A percentile compares a stretch with the other conserved stretches of the same genome.
phyloP scores from a whole-genome alignment of 23 tunicate genomes.

The Styela clava region DNA sequence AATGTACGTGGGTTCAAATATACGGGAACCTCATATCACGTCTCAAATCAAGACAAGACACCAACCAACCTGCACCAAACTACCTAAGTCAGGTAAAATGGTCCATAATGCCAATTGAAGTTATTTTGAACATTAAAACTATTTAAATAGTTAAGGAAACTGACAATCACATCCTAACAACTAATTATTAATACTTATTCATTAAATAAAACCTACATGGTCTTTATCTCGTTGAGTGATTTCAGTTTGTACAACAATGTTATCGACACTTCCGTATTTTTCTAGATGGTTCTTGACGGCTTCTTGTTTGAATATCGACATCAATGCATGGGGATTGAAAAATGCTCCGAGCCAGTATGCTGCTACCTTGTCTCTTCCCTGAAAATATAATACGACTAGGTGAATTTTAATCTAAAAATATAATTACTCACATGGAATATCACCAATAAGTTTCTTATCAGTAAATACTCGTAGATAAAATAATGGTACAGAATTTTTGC shows the following conservation, averaged over 20 bases:
- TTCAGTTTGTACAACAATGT: slow-evolving; percentile 68
- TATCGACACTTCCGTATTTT: slow-evolving; percentile 84
- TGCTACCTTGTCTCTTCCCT: slow-evolving; percentile 81
- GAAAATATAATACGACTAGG: not conserved
- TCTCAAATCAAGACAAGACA: no score
- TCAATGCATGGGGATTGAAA: slow-evolving; percentile 65
- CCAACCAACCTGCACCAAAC: no score
- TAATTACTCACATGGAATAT: not conserved
- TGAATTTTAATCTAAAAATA: not conserved
- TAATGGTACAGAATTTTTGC: no score
- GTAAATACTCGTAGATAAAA: no score
- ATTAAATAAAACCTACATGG: slow-evolving; percentile 69
- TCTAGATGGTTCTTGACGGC: slow-evolving; percentile 63
- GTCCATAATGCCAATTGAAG: no score
- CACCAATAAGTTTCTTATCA: not conserved
- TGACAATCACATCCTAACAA: no score
- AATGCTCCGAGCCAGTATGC: slow-evolving; percentile 94
- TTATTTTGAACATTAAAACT: no score
- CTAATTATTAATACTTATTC: no score
- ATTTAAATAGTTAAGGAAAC: no score
- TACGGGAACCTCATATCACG: no score
- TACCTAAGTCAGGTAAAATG: no score
- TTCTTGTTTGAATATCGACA: slow-evolving; percentile 74
- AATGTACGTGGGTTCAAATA: no score
- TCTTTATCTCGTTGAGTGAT: slow-evolving; percentile 92